Base-by-base conservation (phyloP, 64 coral and sea anemone genomes). In the Platygyra sinensis region DNA sequence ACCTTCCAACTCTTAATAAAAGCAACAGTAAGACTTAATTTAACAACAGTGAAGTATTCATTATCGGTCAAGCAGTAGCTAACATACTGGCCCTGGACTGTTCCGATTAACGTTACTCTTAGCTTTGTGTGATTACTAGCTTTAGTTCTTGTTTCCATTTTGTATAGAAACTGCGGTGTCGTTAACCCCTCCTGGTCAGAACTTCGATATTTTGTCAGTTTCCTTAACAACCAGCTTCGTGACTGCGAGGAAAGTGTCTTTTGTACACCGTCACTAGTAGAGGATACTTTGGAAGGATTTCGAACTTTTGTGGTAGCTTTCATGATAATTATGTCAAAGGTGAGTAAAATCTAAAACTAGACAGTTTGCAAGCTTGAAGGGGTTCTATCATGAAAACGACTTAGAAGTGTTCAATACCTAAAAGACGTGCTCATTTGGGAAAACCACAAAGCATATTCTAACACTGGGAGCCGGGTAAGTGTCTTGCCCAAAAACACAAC, bases 221-320 rank as follows among this genome's bases (percentile, higher is more conserved):
- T 92, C 55, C 73, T 92, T 17, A 92, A 86, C 62, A 71, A 86
- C 52, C 90, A 92, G 82, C 73, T 92, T 61, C 36, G 24, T 24
- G 82, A 92, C 75, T 86, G 72, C 60, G 90, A 92, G 73, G 19
- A 71, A 24, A 86, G 80, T 75, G 82, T 78, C 25, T 92, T 49
- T 30, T 92, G 90, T 78, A 1, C 78, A 1, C 25, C 71, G 59
- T 72, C 74, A 12, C 51, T 81, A 22, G 57, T 71, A 54, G 82
- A 30, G 8, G 90, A 92, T n/a, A 92, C 90, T 77, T 86, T 92
- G 33, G 82, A 86, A 52, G 90, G 90, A 52, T 92, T 92, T 86
- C 80, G 82, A 20, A 36, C 32, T 13, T 92, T 92, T 71, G 90
- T 92, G 4, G 90, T 92, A 3, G 30, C 17, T 15, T 92, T 92